Evolutionary conservation across 2,113 vertebrate species (phyloP).

Genomic region (Psephotus haematonotus): DNA sequence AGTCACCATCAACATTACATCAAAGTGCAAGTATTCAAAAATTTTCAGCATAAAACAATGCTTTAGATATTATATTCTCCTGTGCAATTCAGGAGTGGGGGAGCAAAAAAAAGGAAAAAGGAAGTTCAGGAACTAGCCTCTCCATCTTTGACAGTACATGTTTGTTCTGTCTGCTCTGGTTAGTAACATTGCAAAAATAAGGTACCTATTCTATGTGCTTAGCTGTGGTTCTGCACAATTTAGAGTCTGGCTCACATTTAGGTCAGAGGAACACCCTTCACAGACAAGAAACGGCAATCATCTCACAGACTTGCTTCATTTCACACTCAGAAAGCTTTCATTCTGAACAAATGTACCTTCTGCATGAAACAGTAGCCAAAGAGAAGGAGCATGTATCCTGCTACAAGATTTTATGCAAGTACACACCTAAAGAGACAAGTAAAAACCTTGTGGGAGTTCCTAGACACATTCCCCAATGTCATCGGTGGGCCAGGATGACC

Average conservation of each 20-base stretch:
- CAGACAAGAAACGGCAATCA: background rate
- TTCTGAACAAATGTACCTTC: background rate
- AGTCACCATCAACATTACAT: background rate
- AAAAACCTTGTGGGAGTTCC: background rate
- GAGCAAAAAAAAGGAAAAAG: background rate
- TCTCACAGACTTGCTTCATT: background rate
- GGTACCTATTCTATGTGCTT: background rate
- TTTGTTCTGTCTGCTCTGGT: background rate
- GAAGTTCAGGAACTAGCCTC: background rate
- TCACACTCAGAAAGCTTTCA: background rate
- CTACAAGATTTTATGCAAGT: rapidly evolving
- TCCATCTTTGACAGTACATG: background rate
- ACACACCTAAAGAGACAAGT: background rate
- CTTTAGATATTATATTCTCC: background rate
- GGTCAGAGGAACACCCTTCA: background rate
- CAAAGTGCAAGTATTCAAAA: background rate
- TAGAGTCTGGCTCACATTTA: background rate
- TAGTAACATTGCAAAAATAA: background rate
- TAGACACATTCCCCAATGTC: background rate
- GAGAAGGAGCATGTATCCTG: background rate
- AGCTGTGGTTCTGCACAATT: background rate
- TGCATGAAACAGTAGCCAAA: background rate
- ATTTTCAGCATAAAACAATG: background rate
- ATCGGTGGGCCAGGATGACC: background rate
- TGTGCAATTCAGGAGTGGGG: background rate